phyloP scores from a whole-genome alignment of 2,797 vertebrate genomes.

The Phalanger gymnotis region DNA sequence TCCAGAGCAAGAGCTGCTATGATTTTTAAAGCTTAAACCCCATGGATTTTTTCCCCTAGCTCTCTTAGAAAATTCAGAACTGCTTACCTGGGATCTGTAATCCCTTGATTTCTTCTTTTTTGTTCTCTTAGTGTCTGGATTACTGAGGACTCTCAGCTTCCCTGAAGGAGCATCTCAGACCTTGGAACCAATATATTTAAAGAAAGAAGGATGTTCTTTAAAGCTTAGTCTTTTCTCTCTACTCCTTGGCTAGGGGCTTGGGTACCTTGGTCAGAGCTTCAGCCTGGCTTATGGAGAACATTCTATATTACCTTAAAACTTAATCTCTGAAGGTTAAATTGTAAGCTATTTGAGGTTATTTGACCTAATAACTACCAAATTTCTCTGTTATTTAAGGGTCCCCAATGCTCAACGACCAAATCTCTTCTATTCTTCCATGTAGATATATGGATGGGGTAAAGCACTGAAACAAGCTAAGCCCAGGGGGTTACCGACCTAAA shows the following conservation, averaged over 20 bases:
- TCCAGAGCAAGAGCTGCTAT: background rate
- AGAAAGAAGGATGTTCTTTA: background rate
- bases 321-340: background rate
- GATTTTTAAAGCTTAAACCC: background rate
- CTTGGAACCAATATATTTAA: background rate
- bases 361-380: background rate
- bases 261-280: background rate
- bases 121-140: background rate
- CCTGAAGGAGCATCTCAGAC: background rate
- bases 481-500: background rate
- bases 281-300: background rate
- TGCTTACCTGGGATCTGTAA: background rate
- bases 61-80: background rate
- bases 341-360: background rate
- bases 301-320: background rate
- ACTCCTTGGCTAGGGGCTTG: background rate
- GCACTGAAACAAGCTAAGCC: background rate
- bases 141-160: background rate
- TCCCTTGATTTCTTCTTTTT: background rate
- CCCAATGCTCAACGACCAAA: background rate
- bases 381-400: background rate
- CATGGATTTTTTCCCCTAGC: background rate
- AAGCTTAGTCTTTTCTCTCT: background rate
- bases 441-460: background rate
- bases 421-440: background rate